phyloP scores from a whole-genome alignment of 2,888 invertebrate species.

The Pyrrhosoma nymphula region DNA sequence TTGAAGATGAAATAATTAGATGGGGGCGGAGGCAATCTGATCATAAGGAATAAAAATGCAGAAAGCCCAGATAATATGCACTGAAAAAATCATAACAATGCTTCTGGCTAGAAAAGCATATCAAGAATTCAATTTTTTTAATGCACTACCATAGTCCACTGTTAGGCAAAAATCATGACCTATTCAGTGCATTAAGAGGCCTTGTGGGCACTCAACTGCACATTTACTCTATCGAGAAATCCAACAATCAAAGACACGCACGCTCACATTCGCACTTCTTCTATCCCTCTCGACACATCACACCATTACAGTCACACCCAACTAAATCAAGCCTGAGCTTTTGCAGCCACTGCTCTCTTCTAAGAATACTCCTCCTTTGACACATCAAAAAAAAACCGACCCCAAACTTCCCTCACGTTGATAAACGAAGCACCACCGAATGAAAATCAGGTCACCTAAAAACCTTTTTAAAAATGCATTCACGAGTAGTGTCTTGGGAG shows the following conservation, averaged over 20 bases:
- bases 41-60: not conserved
- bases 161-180: constrained; percentile 48
- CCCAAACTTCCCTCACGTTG: constrained; percentile 11
- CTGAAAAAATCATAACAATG: not conserved
- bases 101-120: not conserved
- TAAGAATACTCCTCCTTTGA: constrained; percentile 29
- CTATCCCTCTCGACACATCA: not conserved
- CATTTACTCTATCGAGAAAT: constrained; percentile 29
- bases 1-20: not conserved
- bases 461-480: not conserved
- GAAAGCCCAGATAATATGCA: not conserved
- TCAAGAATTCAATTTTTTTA: not conserved
- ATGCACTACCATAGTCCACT: constrained; percentile 15
- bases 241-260: constrained; percentile 11
- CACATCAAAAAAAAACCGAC: constrained; percentile 31
- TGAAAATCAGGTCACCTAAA: constrained; percentile 51
- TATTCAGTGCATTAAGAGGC: constrained; percentile 17
- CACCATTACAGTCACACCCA: constrained; percentile 37
- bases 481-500: constrained; percentile 43
- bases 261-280: not conserved
- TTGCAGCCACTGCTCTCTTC: constrained; percentile 37
- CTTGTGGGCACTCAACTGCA: not conserved
- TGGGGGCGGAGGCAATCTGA: not conserved
- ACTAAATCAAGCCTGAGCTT: constrained; percentile 50
- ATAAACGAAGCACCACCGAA: constrained; percentile 45